These are phyloP conservation scores for Aphidius ervi DNA, from an alignment of 1,140 invertebrate genomes.

Conservation along the genomic window DNA sequence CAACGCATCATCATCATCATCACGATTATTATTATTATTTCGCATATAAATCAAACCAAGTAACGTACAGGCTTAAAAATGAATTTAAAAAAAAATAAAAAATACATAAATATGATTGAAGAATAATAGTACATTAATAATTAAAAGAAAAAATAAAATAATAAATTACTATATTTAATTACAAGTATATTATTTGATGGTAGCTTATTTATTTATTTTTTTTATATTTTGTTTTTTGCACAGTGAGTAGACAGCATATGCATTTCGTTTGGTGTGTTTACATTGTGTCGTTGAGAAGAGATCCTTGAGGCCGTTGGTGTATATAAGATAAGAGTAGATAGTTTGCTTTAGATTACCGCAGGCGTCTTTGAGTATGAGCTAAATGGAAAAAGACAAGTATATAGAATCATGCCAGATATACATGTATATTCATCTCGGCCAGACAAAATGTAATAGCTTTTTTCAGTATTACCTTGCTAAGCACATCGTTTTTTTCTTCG, in stretches of 20 bases:
- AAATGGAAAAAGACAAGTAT: conserved; percentile 1
- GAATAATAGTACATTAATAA: no score
- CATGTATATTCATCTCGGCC: background rate
- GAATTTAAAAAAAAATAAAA: no score
- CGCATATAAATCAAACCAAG: no score
- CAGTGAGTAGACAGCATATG: background rate
- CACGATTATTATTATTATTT: no score
- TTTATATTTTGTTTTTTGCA: background rate
- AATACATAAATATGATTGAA: no score
- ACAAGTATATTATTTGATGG: background rate
- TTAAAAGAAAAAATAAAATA: no score
- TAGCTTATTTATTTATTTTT: background rate
- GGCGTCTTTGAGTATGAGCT: conserved; percentile 7
- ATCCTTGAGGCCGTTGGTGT: conserved; percentile 9
- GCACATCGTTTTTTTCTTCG: conserved; percentile 9
- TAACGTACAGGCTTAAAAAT: no score
- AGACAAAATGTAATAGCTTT: conserved; percentile 19
- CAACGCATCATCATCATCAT: no score
- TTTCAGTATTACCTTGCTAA: conserved; percentile 17
- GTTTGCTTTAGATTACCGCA: conserved; percentile 24
- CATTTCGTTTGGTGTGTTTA: conserved; percentile 29
- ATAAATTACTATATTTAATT: background rate
- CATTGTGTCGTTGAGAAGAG: conserved; percentile 10
- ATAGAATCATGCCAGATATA: conserved; percentile 1
- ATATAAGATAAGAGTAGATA: conserved; percentile 23